These are phyloP conservation scores for Drosophila trapezifrons DNA, from an alignment of 1,140 invertebrate genomes.

Conservation along the genomic window DNA sequence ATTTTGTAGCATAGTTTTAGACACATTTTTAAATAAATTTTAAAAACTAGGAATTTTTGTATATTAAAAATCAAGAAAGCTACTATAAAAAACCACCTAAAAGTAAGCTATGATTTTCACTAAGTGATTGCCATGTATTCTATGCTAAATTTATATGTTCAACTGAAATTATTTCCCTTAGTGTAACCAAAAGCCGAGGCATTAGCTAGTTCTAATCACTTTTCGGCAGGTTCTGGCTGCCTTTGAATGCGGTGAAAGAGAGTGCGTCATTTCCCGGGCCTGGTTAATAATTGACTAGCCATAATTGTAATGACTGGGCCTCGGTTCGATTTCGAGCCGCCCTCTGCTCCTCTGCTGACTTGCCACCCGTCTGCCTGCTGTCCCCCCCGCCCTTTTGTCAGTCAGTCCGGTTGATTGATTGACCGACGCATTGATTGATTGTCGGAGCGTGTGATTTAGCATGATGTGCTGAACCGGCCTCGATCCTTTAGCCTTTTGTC, in stretches of 20 bases:
- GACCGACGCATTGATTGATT: constrained; percentile 67
- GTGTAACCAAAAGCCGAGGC: not conserved
- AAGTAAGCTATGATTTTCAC: too few species aligned
- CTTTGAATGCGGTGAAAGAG: not conserved
- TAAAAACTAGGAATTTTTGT: too few species aligned
- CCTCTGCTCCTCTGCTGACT: not conserved
- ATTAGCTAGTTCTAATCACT: constrained; percentile 14
- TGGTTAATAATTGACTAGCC: constrained; percentile 68
- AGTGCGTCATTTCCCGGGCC: constrained; percentile 56
- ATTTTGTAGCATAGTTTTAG: too few species aligned
- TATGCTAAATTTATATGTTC: too few species aligned
- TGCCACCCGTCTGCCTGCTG: constrained; percentile 11
- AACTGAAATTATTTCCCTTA: not conserved
- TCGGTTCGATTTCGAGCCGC: constrained; percentile 38
- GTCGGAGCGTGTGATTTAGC: constrained; percentile 43
- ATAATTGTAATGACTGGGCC: constrained; percentile 59
- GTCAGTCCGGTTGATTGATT: constrained; percentile 55
- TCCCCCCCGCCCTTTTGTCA: not conserved
- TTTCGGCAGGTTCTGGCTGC: constrained; percentile 6
- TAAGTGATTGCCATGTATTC: too few species aligned
- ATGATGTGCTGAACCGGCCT: constrained; percentile 9
- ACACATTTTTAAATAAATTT: too few species aligned
- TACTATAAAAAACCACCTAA: too few species aligned
- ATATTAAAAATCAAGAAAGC: too few species aligned
- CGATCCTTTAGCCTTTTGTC: constrained; percentile 31